Base-by-base conservation (phyloP, 2,113 vertebrate species). In the Arizona elegans region DNA sequence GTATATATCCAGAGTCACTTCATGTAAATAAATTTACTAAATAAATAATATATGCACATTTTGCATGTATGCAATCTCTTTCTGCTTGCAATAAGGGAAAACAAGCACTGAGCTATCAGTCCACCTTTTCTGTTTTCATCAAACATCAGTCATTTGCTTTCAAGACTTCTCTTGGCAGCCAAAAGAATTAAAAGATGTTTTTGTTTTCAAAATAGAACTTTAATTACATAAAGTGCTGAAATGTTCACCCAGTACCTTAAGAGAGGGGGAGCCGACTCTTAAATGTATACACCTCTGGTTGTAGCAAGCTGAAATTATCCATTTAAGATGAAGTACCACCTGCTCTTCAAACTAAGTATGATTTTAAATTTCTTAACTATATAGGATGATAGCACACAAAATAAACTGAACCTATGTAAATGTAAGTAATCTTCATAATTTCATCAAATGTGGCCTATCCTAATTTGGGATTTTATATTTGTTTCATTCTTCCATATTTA, bases 351-450 rank as follows among this genome's bases (percentile, higher is more conserved):
- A 91, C 38, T 58, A 26, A 70, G 13, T 23, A 55, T 13, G n/a
- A 19, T 56, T 81, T 70, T 65, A 65, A 38, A 52, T 88, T 52
- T 88, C 29, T 88, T 54, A 4, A 59, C 47, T 65, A 2, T 19
- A 12, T 87, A 33, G 15, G 47, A 29, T 33, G 21, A 12, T 24
- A 87, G 86, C 29, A 87, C 4, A 10, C 56, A 62, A 52, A 65
- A 24, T 21, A 29, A 87, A 88, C 53, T 52, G 52, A 26, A 91
- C 59, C 33, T 47, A 54, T 55, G 23, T 75, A 81, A 55, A 89
- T 92, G 89, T 81, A 89, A 75, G 21, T 47, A 52, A 92, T 92
- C 15, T 81, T 23, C 19, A 19, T 90, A 53, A 93, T 54, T 93
- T 90, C 56, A 93, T 53, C 19, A 8, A 90, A 24, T 62, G 24